Conservation (phyloP, 2,797 vertebrate species). For the Aulostomus chinensis region DNA sequence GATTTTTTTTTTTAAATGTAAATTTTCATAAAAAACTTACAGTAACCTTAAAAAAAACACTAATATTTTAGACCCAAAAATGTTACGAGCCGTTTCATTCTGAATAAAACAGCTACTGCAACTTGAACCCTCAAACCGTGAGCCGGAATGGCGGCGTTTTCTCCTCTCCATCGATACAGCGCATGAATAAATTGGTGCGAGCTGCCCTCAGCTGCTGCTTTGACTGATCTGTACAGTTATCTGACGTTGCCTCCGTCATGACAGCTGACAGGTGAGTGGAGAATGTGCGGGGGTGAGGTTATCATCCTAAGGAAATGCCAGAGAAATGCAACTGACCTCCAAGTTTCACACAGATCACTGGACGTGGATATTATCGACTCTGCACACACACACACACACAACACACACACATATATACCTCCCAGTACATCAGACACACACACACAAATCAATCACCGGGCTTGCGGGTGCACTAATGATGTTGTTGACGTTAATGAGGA, state of each 20-base stretch:
- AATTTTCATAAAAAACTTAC: no score
- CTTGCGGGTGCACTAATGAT: conserved; percentile 48
- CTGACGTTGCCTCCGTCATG: conserved; percentile 35
- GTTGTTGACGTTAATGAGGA: conserved; percentile 61
- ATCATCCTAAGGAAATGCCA: conserved; percentile 44
- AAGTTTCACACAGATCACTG: conserved; percentile 47
- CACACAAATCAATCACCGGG: conserved; percentile 50
- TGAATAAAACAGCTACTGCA: no score
- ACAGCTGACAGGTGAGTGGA: conserved; percentile 48
- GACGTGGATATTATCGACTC: conserved; percentile 35
- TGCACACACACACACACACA: conserved; percentile 4
- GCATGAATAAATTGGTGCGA: neutral
- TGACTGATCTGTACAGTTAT: conserved; percentile 21
- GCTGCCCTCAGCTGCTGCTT: neutral
- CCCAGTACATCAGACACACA: no score
- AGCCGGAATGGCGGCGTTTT: no score
- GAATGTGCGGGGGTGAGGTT: conserved; percentile 4
- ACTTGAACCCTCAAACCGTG: no score
- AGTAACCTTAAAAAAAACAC: no score
- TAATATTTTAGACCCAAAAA: no score
- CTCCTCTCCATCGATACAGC: neutral
- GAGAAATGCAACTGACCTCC: conserved; percentile 59
- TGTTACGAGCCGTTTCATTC: no score
- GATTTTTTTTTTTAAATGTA: no score
- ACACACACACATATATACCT: conserved; percentile 29